A percentile compares a stretch with the other conserved stretches of the same genome.
phyloP scores from a whole-genome alignment of 2,797 vertebrate species.

The Tragelaphus eurycerus region DNA sequence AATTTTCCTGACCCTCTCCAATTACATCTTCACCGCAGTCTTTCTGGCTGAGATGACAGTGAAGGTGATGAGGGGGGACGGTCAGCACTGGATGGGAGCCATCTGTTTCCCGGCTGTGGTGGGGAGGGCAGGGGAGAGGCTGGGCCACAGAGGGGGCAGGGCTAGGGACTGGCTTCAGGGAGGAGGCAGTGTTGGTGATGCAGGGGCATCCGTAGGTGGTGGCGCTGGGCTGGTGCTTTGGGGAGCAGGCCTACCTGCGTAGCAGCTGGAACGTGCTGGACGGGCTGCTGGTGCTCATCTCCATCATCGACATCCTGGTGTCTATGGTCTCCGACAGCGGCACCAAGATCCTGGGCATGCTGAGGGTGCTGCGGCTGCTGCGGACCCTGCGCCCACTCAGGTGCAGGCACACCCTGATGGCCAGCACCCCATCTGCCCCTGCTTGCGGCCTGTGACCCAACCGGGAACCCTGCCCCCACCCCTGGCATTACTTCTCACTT shows the following conservation, averaged over 20 bases:
- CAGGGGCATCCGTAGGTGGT: slow-evolving; percentile 87
- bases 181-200: neutral
- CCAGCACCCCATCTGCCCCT: neutral
- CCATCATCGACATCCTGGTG: slow-evolving; percentile 96
- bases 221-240: slow-evolving; percentile 94
- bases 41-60: slow-evolving; percentile 98
- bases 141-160: neutral
- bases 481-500: neutral
- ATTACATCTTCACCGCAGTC: slow-evolving; percentile 98
- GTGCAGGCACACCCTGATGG: slow-evolving; percentile 77
- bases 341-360: slow-evolving; percentile 97
- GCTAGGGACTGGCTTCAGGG: neutral
- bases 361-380: slow-evolving; percentile 93
- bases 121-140: neutral
- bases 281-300: slow-evolving; percentile 97
- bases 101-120: neutral
- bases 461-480: slow-evolving; percentile 78
- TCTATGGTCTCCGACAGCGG: slow-evolving; percentile 95
- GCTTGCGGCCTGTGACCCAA: slow-evolving; percentile 77
- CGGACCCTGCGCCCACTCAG: slow-evolving; percentile 94
- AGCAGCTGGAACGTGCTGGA: slow-evolving; percentile 99
- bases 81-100: neutral
- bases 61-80: slow-evolving; percentile 87
- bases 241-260: slow-evolving; percentile 93
- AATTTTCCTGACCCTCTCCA: slow-evolving; percentile 96